Conservation (phyloP, 2,888 invertebrate species). For the Orgyia antiqua region DNA sequence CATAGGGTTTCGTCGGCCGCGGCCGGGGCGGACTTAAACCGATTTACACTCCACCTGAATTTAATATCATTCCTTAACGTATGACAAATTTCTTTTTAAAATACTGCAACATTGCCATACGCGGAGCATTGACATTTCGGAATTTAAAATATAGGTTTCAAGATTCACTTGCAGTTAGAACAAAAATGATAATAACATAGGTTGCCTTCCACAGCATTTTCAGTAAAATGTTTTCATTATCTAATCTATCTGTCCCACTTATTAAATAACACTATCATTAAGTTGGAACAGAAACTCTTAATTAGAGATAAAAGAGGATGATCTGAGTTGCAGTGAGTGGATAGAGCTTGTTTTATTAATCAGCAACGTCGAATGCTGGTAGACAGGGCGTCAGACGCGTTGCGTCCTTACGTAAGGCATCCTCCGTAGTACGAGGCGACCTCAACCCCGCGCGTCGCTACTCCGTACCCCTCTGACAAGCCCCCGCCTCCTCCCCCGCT, state of each 20-base stretch:
- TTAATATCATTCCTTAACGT: constrained; percentile 34
- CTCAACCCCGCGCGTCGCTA: constrained; percentile 13
- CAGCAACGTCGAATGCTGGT: constrained; percentile 47
- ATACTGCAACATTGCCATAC: constrained; percentile 22
- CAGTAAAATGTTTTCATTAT: no score
- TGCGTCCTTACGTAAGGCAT: constrained; percentile 69
- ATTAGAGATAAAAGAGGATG: constrained; percentile 43
- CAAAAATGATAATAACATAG: no score
- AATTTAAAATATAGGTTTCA: no score
- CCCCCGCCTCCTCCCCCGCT: constrained; percentile 28
- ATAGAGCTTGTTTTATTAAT: constrained; percentile 69
- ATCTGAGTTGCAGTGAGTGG: constrained; percentile 50
- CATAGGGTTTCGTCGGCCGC: constrained; percentile 37
- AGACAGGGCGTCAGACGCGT: constrained; percentile 71
- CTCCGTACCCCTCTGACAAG: constrained; percentile 5
- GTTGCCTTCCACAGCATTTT: no score
- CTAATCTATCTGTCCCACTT: no score
- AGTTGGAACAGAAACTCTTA: constrained; percentile 16
- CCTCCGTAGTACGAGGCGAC: constrained; percentile 50
- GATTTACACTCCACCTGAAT: constrained; percentile 53
- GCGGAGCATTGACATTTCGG: constrained; percentile 13
- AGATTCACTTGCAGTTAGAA: no score
- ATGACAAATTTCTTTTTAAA: constrained; percentile 30
- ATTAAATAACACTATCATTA: not conserved
- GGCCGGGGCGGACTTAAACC: constrained; percentile 26